Base-by-base conservation (phyloP, 2,888 invertebrate species). In the Camptogramma bilineatum region DNA sequence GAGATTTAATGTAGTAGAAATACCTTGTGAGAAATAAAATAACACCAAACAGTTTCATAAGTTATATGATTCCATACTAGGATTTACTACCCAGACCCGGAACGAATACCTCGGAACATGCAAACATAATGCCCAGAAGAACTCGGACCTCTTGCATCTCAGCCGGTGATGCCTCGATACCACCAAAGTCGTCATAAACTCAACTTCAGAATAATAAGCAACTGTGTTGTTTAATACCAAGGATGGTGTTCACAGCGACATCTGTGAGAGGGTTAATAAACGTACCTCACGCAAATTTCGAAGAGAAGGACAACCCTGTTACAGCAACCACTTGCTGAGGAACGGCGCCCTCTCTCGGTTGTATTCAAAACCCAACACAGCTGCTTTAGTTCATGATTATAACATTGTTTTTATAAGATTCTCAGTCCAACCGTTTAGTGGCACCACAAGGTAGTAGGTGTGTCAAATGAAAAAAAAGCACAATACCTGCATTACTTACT, bases 371-470 rank as follows among this genome's bases (percentile, higher is more conserved):
- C 8, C 44, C 4, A 17, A 17, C 7, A 17, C 44, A 16, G 10
- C 7, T 17, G 44, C 17, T 17, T 4, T 13, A 44, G 0, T 44
- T 44, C 16, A 44, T 44, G 1, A 3, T 16, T 2, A 17, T 3
- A 16, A 39, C n/a, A 39, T 39, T 39, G 7, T 17, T 44, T 13
- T 39, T 0, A 28, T 28, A 24, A 42, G 13, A 48, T 39, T 53
- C 44, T 51, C 44, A 31, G 31, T 18, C 17, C n/a, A 18, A 21
- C 51, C 52, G 57, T n/a, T 28, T 19, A 48, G 42, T 42, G 53
- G 68, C 71, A 69, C n/a, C 66, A 66, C 48, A 17, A 44, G 16
- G 5, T 44, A 13, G 2, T 34, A 34, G 0, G 34, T 34, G 13
- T 13, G 10, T 13, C 3, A 0, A 13, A 13, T 13, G 4, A 8